Base-by-base conservation (phyloP, 2,888 invertebrate genomes). In the Coenonympha glycerion region DNA sequence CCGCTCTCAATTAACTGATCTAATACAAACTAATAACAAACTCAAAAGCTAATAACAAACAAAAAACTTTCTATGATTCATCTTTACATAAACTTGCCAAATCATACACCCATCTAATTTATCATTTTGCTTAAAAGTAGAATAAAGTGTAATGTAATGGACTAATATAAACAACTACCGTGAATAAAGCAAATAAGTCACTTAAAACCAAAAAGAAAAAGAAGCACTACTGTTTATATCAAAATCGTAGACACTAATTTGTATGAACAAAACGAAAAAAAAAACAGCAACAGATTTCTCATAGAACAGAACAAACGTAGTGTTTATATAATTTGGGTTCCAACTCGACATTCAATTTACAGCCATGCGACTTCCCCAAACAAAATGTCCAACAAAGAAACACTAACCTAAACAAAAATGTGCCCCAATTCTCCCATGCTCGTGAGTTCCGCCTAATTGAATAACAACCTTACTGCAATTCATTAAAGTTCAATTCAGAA, bases 381-480 rank as follows among this genome's bases (percentile, higher is more conserved):
- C 64, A 64, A 66, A 66, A 68, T 63, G 64, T 62, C 63, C 59
- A 60, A 64, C 64, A 62, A 68, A 65, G 64, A 65, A 64, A 65
- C 60, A 64, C 66, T 66, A 63, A 62, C 63, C 65, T 62, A 67
- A 65, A 62, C 67, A 67, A 69, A 71, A 73, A 69, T 66, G 66
- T 66, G 70, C 64, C 68, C 70, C 68, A 66, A 68, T 69, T 70
- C 64, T 60, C 64, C 44, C 47, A 60, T 56, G 57, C 50, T 50
- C 47, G 30, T 37, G 34, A 22, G 13, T 28, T n/a, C 6, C 11
- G 8, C 47, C 41, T 48, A 57, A 47, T 49, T 34, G 47, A 60
- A 64, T 56, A 45, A 53, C 42, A 44, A 55, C 60, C 47, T 28
- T 64, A 55, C 40, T 8, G 3, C 16, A 37, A 47, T 41, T 28